Percentiles rank a stretch among this genome's conserved stretches.
Conservation (phyloP, 2,113 vertebrate genomes). For the Raphicerus campestris region DNA sequence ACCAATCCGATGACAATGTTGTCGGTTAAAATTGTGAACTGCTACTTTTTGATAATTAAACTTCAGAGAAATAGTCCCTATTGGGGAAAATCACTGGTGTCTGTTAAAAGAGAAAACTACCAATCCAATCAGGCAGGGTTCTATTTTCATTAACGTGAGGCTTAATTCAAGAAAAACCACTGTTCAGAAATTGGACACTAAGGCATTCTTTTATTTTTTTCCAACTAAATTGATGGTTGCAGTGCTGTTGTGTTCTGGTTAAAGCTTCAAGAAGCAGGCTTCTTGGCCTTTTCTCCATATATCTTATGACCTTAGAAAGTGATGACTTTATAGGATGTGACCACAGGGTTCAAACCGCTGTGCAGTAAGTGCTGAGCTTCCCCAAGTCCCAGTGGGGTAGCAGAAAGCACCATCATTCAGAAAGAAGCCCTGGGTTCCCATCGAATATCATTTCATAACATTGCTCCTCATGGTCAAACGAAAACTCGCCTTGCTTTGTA, state of each 20-base stretch:
- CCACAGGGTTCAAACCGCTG: conserved; percentile 54
- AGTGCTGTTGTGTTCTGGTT: background rate
- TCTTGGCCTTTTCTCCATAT: conserved; percentile 69
- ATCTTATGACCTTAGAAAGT: conserved; percentile 68
- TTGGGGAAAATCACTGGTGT: background rate
- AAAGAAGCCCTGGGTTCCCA: background rate
- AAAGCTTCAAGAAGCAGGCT: background rate
- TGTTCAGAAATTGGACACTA: background rate
- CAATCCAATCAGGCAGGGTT: background rate
- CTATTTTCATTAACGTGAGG: background rate
- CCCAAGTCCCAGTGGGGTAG: conserved; percentile 32
- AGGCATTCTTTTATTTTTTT: background rate
- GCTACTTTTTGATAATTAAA: background rate
- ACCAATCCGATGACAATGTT: background rate
- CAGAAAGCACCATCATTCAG: conserved; percentile 24
- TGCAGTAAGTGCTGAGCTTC: conserved; percentile 55
- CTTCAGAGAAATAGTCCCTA: background rate
- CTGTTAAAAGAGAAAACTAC: background rate
- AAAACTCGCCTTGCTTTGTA: background rate
- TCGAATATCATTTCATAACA: background rate
- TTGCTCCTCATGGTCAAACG: background rate
- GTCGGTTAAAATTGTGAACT: background rate
- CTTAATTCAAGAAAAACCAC: conserved; percentile 38
- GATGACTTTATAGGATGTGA: conserved; percentile 75
- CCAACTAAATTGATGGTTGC: conserved; percentile 18